These are phyloP conservation scores for Tenthredo distinguenda DNA, from an alignment of 2,888 invertebrate species.

Conservation along the genomic window DNA sequence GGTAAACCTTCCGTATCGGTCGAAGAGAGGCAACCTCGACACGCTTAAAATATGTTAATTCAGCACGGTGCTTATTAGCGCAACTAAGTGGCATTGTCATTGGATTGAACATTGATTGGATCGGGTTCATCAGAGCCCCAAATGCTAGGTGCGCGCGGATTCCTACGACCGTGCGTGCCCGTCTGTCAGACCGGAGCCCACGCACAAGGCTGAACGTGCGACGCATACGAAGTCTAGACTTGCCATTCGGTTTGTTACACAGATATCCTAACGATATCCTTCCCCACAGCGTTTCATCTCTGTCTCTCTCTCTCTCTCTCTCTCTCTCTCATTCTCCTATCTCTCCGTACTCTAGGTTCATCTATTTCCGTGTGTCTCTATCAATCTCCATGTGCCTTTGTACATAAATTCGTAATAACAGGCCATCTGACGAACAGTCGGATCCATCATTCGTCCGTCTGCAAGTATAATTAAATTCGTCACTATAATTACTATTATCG, in stretches of 20 bases:
- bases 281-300: conserved; percentile 44
- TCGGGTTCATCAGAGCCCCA: conserved; percentile 37
- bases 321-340: background rate
- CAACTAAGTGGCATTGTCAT: conserved; percentile 49
- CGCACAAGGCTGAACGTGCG: conserved; percentile 48
- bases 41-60: conserved; percentile 42
- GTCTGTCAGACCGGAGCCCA: conserved; percentile 49
- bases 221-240: conserved; percentile 44
- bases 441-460: conserved; percentile 6
- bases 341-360: conserved; percentile 9
- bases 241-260: conserved; percentile 51
- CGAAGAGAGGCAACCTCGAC: conserved; percentile 46
- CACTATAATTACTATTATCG: conserved; percentile 39
- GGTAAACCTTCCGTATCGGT: background rate
- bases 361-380: conserved; percentile 16
- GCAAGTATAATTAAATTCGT: conserved; percentile 48
- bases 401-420: conserved; percentile 39
- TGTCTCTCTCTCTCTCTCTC: background rate
- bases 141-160: conserved; percentile 44
- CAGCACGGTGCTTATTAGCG: conserved; percentile 39
- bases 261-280: conserved; percentile 50
- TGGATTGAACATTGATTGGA: conserved; percentile 49
- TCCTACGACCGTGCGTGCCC: conserved; percentile 43
- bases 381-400: conserved; percentile 41
- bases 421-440: conserved; percentile 22